phyloP scores from a whole-genome alignment of 2,113 vertebrate species.

The Gadus macrocephalus region DNA sequence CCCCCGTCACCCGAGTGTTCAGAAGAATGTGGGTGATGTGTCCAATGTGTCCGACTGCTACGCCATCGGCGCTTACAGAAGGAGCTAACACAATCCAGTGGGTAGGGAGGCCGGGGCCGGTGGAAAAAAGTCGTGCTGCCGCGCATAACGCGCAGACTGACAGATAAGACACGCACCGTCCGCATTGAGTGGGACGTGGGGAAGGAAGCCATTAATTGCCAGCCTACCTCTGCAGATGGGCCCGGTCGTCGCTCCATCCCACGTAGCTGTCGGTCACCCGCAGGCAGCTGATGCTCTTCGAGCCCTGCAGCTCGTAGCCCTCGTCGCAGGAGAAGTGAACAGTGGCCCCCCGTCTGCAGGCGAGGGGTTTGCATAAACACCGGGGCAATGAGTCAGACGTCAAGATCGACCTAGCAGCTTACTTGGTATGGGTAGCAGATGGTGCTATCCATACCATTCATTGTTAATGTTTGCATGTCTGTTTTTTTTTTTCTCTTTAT shows the following conservation, averaged over 20 bases:
- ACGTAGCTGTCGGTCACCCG: slow-evolving; percentile 94
- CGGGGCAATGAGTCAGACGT: too few species aligned
- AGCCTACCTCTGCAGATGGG: slow-evolving; percentile 92
- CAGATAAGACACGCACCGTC: not conserved
- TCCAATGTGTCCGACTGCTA: slow-evolving; percentile 37
- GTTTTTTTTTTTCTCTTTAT: too few species aligned
- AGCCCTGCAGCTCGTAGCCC: slow-evolving; percentile 95
- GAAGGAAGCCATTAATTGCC: not conserved
- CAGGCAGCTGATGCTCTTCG: slow-evolving; percentile 96
- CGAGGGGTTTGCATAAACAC: not conserved
- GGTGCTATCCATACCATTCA: too few species aligned
- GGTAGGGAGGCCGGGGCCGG: slow-evolving; percentile 17
- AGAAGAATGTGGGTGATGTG: slow-evolving; percentile 4
- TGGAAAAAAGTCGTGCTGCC: slow-evolving; percentile 20
- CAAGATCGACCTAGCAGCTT: too few species aligned
- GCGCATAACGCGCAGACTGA: not conserved
- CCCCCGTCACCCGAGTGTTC: slow-evolving; percentile 24
- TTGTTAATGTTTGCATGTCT: too few species aligned
- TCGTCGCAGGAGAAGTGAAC: slow-evolving; percentile 97
- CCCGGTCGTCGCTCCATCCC: slow-evolving; percentile 95
- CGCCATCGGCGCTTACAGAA: slow-evolving; percentile 15
- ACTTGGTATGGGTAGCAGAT: too few species aligned
- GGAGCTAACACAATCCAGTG: not conserved
- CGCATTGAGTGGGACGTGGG: not conserved
- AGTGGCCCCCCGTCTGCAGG: slow-evolving; percentile 87